phyloP scores from a whole-genome alignment of 1,140 invertebrate species.

The Muscidifurax raptorellus region DNA sequence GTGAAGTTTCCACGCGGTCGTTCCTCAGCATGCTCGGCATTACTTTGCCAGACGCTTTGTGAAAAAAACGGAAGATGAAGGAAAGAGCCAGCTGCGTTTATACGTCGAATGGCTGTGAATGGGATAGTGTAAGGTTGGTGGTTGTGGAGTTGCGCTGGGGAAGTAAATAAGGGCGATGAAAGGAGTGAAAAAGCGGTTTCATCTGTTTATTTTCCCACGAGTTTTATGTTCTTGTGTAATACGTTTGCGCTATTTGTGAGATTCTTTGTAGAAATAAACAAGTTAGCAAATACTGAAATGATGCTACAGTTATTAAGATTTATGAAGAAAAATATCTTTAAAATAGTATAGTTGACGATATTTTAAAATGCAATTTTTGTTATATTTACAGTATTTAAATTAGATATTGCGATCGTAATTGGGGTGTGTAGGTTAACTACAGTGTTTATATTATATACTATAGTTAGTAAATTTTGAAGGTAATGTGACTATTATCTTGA shows the following conservation, averaged over 20 bases:
- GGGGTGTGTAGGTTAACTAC: too few relatives aligned
- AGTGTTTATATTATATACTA: too few relatives aligned
- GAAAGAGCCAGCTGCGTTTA: neutral
- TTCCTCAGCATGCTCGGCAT: neutral
- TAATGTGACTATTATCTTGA: too few relatives aligned
- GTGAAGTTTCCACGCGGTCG: neutral
- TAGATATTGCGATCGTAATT: too few relatives aligned
- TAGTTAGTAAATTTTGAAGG: too few relatives aligned
- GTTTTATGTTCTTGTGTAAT: neutral
- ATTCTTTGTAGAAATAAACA: neutral
- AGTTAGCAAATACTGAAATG: neutral
- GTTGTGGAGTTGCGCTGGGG: neutral
- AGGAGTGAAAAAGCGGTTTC: slow-evolving; percentile 14
- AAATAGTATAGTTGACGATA: too few relatives aligned
- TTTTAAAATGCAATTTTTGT: too few relatives aligned
- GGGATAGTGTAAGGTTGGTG: neutral
- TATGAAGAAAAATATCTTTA: too few relatives aligned
- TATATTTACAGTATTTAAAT: too few relatives aligned
- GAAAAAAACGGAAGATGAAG: neutral
- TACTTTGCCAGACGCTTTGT: neutral
- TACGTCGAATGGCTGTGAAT: neutral
- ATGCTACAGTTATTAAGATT: neutral
- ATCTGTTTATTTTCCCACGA: slow-evolving; percentile 21
- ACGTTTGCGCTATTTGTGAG: neutral
- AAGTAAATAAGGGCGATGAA: slow-evolving; percentile 20